Evolutionary conservation across 2,797 vertebrate genomes (phyloP).

Genomic region (Melanotaenia nigrans): DNA sequence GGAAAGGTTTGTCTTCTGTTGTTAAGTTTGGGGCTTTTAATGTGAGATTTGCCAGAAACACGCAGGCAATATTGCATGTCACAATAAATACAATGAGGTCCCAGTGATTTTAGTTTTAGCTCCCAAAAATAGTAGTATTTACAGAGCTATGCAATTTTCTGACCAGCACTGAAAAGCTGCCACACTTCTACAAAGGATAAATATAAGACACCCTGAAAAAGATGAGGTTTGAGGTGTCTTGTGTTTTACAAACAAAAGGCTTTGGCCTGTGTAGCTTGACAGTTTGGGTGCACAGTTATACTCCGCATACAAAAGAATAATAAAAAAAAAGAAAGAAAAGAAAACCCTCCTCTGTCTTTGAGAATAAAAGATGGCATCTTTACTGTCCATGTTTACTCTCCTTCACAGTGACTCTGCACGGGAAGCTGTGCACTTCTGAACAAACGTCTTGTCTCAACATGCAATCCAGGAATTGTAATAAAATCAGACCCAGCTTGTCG

Average conservation of each 20-base stretch:
- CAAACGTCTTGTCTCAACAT: constrained; percentile 57
- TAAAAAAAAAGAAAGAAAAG: not conserved
- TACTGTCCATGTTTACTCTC: constrained; percentile 34
- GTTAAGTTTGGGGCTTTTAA: constrained; percentile 57
- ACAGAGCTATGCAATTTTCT: constrained; percentile 7
- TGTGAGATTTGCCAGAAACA: constrained; percentile 35
- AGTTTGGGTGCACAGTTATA: constrained; percentile 49
- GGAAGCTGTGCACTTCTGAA: constrained; percentile 54
- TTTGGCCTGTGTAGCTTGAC: constrained; percentile 38
- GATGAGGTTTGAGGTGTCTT: constrained; percentile 20
- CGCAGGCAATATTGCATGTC: constrained; percentile 41
- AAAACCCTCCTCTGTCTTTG: constrained; percentile 20
- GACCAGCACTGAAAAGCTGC: not conserved
- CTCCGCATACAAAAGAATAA: not conserved
- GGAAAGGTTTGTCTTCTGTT: constrained; percentile 50
- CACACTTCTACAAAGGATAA: not conserved
- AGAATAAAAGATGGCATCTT: constrained; percentile 49
- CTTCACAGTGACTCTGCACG: constrained; percentile 55
- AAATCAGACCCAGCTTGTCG: constrained; percentile 58
- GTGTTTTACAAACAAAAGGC: constrained; percentile 39
- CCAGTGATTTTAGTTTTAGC: not conserved
- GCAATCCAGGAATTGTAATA: constrained; percentile 51
- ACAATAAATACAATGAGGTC: not conserved
- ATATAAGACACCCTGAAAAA: not conserved
- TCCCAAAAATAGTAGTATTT: constrained; percentile 25